These are phyloP conservation scores for Struthidea cinerea DNA, from an alignment of 2,113 vertebrate species.

Conservation along the genomic window DNA sequence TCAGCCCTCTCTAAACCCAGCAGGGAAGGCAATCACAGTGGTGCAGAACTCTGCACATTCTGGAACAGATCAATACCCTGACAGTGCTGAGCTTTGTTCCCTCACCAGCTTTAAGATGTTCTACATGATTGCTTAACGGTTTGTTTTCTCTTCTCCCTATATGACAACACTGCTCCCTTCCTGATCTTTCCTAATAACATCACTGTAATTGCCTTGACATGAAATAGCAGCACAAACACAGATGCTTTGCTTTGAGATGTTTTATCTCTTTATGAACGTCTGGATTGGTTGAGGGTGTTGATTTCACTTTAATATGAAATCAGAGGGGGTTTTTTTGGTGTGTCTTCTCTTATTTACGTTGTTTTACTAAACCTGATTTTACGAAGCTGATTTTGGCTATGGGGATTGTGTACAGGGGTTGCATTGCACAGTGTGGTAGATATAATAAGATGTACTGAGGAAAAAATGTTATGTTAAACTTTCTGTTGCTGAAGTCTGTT, in stretches of 20 bases:
- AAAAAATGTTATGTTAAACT: slow-evolving; percentile 48
- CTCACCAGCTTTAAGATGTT: slow-evolving; percentile 88
- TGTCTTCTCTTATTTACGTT: slow-evolving; percentile 32
- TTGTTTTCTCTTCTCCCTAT: slow-evolving; percentile 80
- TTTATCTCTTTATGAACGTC: slow-evolving; percentile 53
- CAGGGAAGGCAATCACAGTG: slow-evolving; percentile 84
- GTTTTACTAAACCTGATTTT: slow-evolving; percentile 22
- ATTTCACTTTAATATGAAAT: slow-evolving; percentile 65
- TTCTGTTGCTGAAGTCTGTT: slow-evolving; percentile 1
- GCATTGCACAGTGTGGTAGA: background rate
- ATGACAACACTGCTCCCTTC: slow-evolving; percentile 67
- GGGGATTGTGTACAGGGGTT: background rate
- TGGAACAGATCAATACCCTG: slow-evolving; percentile 92
- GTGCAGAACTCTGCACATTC: slow-evolving; percentile 84
- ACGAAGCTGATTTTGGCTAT: slow-evolving; percentile 49
- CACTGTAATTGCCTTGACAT: slow-evolving; percentile 78
- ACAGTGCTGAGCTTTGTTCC: slow-evolving; percentile 94
- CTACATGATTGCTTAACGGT: slow-evolving; percentile 98
- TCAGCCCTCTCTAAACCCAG: slow-evolving; percentile 82
- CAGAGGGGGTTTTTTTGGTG: background rate
- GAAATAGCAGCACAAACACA: slow-evolving; percentile 76
- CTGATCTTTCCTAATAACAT: slow-evolving; percentile 75
- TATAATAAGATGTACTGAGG: background rate
- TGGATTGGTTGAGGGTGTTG: slow-evolving; percentile 62
- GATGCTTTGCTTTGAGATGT: slow-evolving; percentile 62